Base-by-base conservation (phyloP, 2,888 invertebrate species). In the Creontiades dilutus region DNA sequence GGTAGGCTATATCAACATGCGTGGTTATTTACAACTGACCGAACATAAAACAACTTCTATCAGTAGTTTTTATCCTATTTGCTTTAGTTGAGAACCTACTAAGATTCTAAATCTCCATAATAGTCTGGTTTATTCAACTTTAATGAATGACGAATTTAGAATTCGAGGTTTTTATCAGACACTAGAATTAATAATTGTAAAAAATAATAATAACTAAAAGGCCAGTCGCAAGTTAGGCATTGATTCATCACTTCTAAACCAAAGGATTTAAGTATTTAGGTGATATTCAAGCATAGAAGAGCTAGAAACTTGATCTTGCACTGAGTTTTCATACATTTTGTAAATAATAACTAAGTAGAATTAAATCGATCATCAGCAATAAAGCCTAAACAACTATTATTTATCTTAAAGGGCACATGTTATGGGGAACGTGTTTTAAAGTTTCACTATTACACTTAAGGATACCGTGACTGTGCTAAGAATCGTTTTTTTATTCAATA, bases 191-290 rank as follows among this genome's bases (percentile, higher is more conserved):
- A 37, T 37, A 37, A 37, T 37, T 37, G 37, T 37, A 37, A 37
- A 37, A 37, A 37, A 37, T 37, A 37, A 37, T 37, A 37, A 37
- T 37, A 37, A 7, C 37, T 37, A 37, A 37, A 37, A 37, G 37
- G 3, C 37, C 37, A 37, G 3, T 37, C 37, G 2, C 37, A 37
- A 4, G 7, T 37, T 4, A 37, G 37, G 37, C 37, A 37, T 52
- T 52, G 16, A 23, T 68, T 11, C 27, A 27, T 68, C 23, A 19
- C 19, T 68, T 23, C 12, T 27, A 68, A 27, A 23, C 68, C 68
- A 68, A 68, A 68, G 68, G 68, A 68, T 68, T 68, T 68, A 68
- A 68, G 68, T 19, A 68, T 23, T 68, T 68, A 68, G 13, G 68
- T 68, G 68, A 68, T 68, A 23, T 68, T 68, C 68, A 68, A 68